These are phyloP conservation scores for Pollimyrus isidori DNA, from an alignment of 2,113 vertebrate species.

Conservation along the genomic window DNA sequence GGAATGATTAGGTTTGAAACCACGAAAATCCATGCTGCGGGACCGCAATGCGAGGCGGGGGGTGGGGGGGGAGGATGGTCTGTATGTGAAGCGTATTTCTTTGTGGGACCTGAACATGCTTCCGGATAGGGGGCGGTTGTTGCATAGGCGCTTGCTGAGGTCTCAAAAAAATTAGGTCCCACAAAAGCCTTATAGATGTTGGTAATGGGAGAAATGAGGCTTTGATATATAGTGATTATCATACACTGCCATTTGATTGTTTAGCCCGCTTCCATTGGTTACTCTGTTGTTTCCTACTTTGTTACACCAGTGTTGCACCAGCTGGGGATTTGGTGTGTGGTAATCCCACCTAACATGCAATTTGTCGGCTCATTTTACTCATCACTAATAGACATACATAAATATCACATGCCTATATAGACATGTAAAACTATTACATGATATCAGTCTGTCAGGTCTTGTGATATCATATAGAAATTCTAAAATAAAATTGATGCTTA, in stretches of 20 bases:
- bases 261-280: neutral
- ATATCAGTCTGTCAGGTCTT: neutral
- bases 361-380: neutral
- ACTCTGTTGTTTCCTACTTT: neutral
- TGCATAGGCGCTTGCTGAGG: neutral
- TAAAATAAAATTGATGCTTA: too few relatives aligned
- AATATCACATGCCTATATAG: neutral
- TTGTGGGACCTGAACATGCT: neutral
- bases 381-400: neutral
- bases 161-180: neutral
- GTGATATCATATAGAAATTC: neutral
- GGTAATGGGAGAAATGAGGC: neutral
- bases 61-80: neutral
- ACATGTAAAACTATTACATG: neutral
- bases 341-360: neutral
- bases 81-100: neutral
- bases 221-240: neutral
- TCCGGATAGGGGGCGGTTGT: neutral
- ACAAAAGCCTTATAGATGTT: neutral
- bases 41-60: neutral
- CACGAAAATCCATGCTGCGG: neutral
- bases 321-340: neutral
- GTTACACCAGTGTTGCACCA: neutral
- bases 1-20: constrained; percentile 16
- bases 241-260: neutral